Percentiles rank a stretch among this genome's conserved stretches.
phyloP scores from a whole-genome alignment of 35 echinoderm and acorn worm genomes.

The Eucidaris tribuloides region DNA sequence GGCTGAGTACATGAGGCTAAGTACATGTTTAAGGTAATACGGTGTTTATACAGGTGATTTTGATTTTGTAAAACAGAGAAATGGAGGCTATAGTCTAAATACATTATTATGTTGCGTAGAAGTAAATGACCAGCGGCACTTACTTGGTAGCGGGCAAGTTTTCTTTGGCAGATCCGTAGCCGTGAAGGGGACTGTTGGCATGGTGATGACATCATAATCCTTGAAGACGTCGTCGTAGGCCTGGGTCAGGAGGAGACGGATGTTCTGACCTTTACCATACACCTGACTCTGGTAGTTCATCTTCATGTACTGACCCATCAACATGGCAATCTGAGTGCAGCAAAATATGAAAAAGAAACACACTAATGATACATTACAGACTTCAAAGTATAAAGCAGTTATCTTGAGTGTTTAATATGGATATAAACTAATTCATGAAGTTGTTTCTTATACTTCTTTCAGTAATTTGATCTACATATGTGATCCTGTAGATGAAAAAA shows the following conservation, averaged over 20 bases:
- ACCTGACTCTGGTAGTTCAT: constrained; percentile 52
- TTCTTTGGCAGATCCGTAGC: constrained; percentile 49
- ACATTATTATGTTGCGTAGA: too few species aligned
- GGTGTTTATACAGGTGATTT: too few species aligned
- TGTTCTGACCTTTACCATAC: constrained; percentile 81
- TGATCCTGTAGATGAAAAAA: too few species aligned
- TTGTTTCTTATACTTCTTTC: too few species aligned
- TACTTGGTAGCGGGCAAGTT: background rate
- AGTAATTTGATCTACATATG: too few species aligned
- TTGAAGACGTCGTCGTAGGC: constrained; percentile 52
- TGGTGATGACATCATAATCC: constrained; percentile 55
- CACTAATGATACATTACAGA: background rate
- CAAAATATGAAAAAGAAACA: background rate
- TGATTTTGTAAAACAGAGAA: too few species aligned
- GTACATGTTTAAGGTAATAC: too few species aligned
- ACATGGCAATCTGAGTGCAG: constrained; percentile 2
- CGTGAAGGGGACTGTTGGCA: constrained; percentile 77
- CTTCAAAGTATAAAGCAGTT: background rate
- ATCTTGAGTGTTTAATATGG: background rate
- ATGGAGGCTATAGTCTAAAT: too few species aligned
- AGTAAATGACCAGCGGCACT: too few species aligned
- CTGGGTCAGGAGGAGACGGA: constrained; percentile 36
- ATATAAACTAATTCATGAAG: too few species aligned
- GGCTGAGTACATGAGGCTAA: too few species aligned
- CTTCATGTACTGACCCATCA: constrained; percentile 62